These are phyloP conservation scores for Osedax fenrisi DNA, from an alignment of 2,888 invertebrate species.

Conservation along the genomic window DNA sequence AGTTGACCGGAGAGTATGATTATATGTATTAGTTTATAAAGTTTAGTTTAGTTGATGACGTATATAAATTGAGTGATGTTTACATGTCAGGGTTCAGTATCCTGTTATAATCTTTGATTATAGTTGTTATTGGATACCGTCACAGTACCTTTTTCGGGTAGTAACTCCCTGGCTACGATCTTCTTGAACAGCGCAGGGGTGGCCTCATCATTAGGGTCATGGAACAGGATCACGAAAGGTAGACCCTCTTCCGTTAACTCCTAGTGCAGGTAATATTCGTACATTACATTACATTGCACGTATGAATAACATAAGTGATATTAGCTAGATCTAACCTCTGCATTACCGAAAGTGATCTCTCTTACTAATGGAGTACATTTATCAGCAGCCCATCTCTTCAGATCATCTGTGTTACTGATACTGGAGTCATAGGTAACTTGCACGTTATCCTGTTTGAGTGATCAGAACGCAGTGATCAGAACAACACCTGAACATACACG, in stretches of 20 bases:
- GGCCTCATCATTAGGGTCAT: slow-evolving; percentile 68
- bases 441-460: slow-evolving; percentile 36
- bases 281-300: too few species aligned
- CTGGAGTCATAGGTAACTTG: slow-evolving; percentile 40
- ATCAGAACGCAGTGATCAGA: too few species aligned
- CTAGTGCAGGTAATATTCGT: slow-evolving; percentile 39
- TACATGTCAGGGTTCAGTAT: too few species aligned
- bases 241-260: slow-evolving; percentile 94
- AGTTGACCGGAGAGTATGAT: too few species aligned
- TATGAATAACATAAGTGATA: too few species aligned
- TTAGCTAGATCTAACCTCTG: too few species aligned
- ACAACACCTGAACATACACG: slow-evolving; percentile 37
- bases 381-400: slow-evolving; percentile 73
- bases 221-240: slow-evolving; percentile 92
- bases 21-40: too few species aligned
- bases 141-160: slow-evolving; percentile 79
- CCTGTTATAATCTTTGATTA: too few species aligned
- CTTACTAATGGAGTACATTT: slow-evolving; percentile 90
- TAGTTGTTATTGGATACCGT: too few species aligned
- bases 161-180: slow-evolving; percentile 62
- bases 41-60: too few species aligned
- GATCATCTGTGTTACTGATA: slow-evolving; percentile 57
- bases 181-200: slow-evolving; percentile 75
- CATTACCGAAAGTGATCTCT: slow-evolving; percentile 98
- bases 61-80: too few species aligned